Evolutionary conservation across 1,140 invertebrate genomes (phyloP).

Genomic region (Drosophila santomea): DNA sequence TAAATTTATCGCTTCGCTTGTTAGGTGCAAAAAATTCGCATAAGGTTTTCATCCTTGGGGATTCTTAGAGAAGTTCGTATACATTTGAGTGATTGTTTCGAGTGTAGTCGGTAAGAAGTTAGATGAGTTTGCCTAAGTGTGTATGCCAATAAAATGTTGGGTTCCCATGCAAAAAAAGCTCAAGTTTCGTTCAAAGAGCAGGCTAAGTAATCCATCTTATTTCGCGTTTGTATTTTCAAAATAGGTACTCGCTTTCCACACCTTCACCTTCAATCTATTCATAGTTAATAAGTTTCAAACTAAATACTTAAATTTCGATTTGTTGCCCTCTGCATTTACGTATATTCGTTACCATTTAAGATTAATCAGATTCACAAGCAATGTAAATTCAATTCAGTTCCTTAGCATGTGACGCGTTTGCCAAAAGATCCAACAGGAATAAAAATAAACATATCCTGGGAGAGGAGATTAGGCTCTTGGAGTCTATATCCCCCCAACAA

Average conservation of each 20-base stretch:
- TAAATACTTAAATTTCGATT: constrained; percentile 74
- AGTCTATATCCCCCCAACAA: constrained; percentile 6
- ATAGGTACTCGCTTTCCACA: constrained; percentile 63
- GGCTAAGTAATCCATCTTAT: constrained; percentile 36
- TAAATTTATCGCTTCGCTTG: constrained; percentile 65
- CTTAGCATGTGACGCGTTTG: constrained; percentile 35
- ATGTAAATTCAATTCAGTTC: constrained; percentile 81
- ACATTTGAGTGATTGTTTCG: constrained; percentile 82
- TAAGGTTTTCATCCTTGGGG: constrained; percentile 47
- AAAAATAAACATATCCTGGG: not conserved
- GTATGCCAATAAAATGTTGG: constrained; percentile 46
- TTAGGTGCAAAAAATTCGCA: constrained; percentile 71
- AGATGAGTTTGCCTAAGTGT: constrained; percentile 27
- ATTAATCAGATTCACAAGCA: constrained; percentile 47
- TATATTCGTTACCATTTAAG: constrained; percentile 78
- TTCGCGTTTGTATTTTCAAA: constrained; percentile 37
- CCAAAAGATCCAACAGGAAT: constrained; percentile 23
- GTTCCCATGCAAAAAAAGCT: constrained; percentile 64
- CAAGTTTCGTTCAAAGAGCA: constrained; percentile 52
- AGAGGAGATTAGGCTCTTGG: constrained; percentile 10
- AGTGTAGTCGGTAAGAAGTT: constrained; percentile 63
- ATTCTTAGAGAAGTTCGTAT: constrained; percentile 83
- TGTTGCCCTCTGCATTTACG: constrained; percentile 75
- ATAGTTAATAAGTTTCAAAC: constrained; percentile 47
- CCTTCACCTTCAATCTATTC: constrained; percentile 24